These are phyloP conservation scores for Alethe diademata DNA, from an alignment of 2,113 vertebrate species.

Conservation along the genomic window DNA sequence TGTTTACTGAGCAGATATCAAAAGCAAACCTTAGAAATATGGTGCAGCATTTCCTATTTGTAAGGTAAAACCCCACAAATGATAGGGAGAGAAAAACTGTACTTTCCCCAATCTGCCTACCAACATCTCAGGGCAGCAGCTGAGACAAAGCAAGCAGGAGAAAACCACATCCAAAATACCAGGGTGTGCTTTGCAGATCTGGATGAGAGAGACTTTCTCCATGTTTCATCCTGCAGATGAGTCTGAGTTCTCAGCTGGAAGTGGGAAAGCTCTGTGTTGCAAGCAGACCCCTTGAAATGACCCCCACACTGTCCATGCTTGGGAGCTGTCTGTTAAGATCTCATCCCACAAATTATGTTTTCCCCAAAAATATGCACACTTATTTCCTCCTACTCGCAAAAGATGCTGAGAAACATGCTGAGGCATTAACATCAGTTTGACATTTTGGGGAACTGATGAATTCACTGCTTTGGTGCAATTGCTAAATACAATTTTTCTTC, in stretches of 20 bases:
- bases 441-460: not conserved
- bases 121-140: not conserved
- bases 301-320: too few species aligned
- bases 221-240: not conserved
- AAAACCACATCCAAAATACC: not conserved
- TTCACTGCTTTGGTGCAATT: not conserved
- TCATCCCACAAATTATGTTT: not conserved
- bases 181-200: not conserved
- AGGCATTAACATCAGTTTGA: not conserved
- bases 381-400: not conserved
- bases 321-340: not conserved
- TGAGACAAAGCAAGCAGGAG: not conserved
- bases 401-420: fast-evolving
- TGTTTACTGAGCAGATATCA: not conserved
- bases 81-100: not conserved
- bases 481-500: not conserved
- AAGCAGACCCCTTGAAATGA: not conserved
- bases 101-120: not conserved
- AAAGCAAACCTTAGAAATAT: not conserved
- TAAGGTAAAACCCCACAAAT: not conserved
- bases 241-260: not conserved
- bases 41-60: not conserved
- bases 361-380: not conserved
- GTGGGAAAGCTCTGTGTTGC: not conserved
- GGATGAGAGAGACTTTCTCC: not conserved